Evolutionary conservation across 2,113 vertebrate genomes (phyloP).

Genomic region (Ictalurus furcatus): DNA sequence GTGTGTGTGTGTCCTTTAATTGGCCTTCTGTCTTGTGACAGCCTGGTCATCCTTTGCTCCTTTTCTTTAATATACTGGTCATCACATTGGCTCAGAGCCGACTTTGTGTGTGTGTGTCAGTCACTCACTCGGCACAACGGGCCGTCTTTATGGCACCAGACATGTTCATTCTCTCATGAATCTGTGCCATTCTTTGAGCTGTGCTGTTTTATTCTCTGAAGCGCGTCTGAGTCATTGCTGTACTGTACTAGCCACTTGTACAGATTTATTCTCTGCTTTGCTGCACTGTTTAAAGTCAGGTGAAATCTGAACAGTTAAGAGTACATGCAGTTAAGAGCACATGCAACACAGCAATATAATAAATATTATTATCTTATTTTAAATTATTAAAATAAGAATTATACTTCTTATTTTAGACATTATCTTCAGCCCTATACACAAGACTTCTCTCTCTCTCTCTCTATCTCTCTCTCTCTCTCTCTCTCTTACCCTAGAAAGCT

Average conservation of each 20-base stretch:
- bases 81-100: background rate
- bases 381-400: too few species aligned
- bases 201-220: background rate
- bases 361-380: too few species aligned
- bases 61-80: conserved; percentile 43
- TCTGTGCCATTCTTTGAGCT: conserved; percentile 17
- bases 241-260: background rate
- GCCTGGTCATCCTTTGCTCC: background rate
- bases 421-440: too few species aligned
- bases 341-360: background rate
- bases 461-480: too few species aligned
- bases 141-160: conserved; percentile 27
- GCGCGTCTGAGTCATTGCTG: background rate
- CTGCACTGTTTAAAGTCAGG: background rate
- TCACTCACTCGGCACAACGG: conserved; percentile 13
- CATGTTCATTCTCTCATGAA: conserved; percentile 1
- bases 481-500: too few species aligned
- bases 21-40: conserved; percentile 21
- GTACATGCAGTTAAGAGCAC: background rate
- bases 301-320: background rate
- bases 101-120: conserved; percentile 3
- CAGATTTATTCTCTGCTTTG: background rate
- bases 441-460: too few species aligned
- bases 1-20: conserved; percentile 21
- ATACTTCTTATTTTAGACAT: too few species aligned